These are phyloP conservation scores for Heliocidaris erythrogramma DNA, from an alignment of 35 echinoderm and acorn worm species.

Conservation along the genomic window DNA sequence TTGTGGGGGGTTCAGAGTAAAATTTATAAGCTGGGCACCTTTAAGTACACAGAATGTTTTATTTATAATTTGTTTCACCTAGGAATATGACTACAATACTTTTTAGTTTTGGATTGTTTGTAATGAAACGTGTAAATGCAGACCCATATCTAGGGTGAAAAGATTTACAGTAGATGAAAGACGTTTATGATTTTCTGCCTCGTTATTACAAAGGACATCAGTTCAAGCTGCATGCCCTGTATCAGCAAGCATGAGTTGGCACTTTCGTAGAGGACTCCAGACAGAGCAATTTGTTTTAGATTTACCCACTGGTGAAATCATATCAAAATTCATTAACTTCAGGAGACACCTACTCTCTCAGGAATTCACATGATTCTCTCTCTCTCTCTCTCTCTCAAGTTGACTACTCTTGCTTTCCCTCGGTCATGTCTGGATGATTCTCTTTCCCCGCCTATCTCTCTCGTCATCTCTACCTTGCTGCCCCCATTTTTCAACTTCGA, in stretches of 20 bases:
- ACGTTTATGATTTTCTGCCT: too few relatives aligned
- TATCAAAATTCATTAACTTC: slow-evolving; percentile 37
- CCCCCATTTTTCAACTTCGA: neutral
- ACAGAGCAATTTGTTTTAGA: slow-evolving; percentile 36
- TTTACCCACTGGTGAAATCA: slow-evolving; percentile 8
- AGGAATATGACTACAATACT: too few relatives aligned
- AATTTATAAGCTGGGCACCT: too few relatives aligned
- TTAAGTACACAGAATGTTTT: too few relatives aligned
- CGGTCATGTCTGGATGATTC: neutral
- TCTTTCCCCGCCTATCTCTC: neutral
- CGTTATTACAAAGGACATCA: neutral
- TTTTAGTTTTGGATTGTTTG: too few relatives aligned
- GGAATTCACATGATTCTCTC: neutral
- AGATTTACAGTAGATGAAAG: too few relatives aligned
- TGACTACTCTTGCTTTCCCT: neutral
- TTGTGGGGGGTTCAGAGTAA: too few relatives aligned
- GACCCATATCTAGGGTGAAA: too few relatives aligned
- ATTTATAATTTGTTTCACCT: too few relatives aligned
- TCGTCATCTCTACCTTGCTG: neutral
- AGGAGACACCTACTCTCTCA: slow-evolving; percentile 7
- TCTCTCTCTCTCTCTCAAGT: neutral
- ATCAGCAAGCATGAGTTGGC: slow-evolving; percentile 19
- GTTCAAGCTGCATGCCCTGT: neutral
- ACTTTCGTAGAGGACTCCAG: slow-evolving; percentile 21
- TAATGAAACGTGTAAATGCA: too few relatives aligned